phyloP scores from a whole-genome alignment of 1,140 invertebrate genomes.

The Probaryconus sp. region DNA sequence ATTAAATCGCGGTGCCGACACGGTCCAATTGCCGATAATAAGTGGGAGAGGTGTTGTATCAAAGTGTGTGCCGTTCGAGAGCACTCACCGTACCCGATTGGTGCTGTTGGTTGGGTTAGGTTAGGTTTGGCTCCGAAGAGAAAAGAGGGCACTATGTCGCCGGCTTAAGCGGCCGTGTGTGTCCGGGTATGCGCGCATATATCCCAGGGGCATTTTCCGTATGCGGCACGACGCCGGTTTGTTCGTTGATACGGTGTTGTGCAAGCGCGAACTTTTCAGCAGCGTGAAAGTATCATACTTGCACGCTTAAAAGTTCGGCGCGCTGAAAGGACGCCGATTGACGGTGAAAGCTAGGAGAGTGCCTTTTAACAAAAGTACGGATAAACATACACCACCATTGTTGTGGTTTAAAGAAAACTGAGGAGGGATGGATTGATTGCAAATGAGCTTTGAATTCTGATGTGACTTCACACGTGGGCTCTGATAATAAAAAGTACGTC shows the following conservation, averaged over 20 bases:
- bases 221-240: conserved; percentile 24
- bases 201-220: conserved; percentile 43
- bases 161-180: conserved; percentile 14
- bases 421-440: too few relatives aligned
- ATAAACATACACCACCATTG: conserved; percentile 1
- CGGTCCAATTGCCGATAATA: conserved; percentile 50
- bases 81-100: neutral
- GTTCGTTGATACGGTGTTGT: conserved; percentile 37
- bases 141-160: conserved; percentile 63
- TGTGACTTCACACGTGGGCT: conserved; percentile 47
- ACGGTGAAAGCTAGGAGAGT: conserved; percentile 55
- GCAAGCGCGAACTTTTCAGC: conserved; percentile 52
- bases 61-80: neutral
- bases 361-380: conserved; percentile 47
- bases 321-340: conserved; percentile 39
- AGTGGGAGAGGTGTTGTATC: conserved; percentile 6
- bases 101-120: conserved; percentile 16
- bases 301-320: conserved; percentile 45
- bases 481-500: conserved; percentile 40
- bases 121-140: conserved; percentile 23
- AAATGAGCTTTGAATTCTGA: neutral
- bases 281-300: conserved; percentile 53
- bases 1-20: conserved; percentile 36
- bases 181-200: conserved; percentile 27
- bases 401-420: too few relatives aligned